Conservation (phyloP, 2,888 invertebrate genomes). For the Watsonalla cultraria region DNA sequence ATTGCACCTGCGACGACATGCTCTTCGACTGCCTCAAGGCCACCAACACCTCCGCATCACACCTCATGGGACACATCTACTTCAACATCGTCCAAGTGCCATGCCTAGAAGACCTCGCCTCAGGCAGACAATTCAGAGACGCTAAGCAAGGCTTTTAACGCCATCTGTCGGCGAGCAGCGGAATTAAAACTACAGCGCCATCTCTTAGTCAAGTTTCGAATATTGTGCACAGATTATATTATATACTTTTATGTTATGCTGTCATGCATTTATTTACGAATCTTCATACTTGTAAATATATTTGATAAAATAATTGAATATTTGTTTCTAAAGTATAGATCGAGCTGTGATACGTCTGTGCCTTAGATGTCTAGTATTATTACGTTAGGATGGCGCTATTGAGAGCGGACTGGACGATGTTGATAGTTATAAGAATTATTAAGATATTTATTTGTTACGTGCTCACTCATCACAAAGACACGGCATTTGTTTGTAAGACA, state of each 20-base stretch:
- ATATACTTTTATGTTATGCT: constrained; percentile 27
- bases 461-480: constrained; percentile 22
- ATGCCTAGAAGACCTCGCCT: constrained; percentile 80
- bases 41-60: constrained; percentile 84
- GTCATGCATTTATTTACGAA: constrained; percentile 21
- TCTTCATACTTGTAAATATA: constrained; percentile 34
- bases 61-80: constrained; percentile 90
- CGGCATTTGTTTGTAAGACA: constrained; percentile 12
- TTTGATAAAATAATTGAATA: constrained; percentile 31
- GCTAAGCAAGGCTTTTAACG: constrained; percentile 75
- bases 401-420: constrained; percentile 30
- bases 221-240: constrained; percentile 48
- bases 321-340: constrained; percentile 48
- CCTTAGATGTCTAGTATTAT: constrained; percentile 58
- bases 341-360: constrained; percentile 76
- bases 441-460: constrained; percentile 30
- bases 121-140: constrained; percentile 65
- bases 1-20: constrained; percentile 91
- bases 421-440: constrained; percentile 35
- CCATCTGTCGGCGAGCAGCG: constrained; percentile 38
- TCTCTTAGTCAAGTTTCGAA: constrained; percentile 38
- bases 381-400: constrained; percentile 63
- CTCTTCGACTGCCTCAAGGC: constrained; percentile 89
- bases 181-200: constrained; percentile 52
- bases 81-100: constrained; percentile 89